These are phyloP conservation scores for Phymanthus crucifer DNA, from an alignment of 92 coral and sea anemone species.

Conservation along the genomic window DNA sequence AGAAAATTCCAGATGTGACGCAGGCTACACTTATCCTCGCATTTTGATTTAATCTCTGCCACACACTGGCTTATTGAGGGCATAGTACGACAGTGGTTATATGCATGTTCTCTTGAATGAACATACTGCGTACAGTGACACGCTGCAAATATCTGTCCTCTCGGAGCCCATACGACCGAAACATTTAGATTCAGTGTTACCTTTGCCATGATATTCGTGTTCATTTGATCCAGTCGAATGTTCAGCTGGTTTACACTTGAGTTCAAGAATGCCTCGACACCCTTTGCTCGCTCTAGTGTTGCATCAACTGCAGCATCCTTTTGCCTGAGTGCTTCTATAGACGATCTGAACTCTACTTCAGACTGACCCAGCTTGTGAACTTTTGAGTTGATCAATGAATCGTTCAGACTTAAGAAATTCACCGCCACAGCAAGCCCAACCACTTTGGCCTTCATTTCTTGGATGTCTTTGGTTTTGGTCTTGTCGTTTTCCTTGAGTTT, in stretches of 20 bases:
- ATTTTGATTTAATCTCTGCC: too few species aligned
- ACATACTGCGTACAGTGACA: too few species aligned
- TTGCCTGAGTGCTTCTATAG: slow-evolving; percentile 1
- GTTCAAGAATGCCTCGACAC: neutral
- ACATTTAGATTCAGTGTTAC: neutral
- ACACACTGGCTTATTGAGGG: too few species aligned
- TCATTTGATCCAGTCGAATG: neutral
- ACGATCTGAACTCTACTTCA: neutral
- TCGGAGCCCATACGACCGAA: too few species aligned
- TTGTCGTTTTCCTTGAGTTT: slow-evolving; percentile 7
- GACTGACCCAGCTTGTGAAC: slow-evolving; percentile 1
- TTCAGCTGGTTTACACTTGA: slow-evolving; percentile 16
- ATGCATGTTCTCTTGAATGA: too few species aligned
- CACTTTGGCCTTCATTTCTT: slow-evolving; percentile 7
- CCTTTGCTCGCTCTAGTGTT: neutral
- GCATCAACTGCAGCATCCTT: slow-evolving; percentile 19
- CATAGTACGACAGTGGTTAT: too few species aligned
- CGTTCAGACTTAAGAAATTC: slow-evolving; percentile 6
- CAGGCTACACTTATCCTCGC: too few species aligned
- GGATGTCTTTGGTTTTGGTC: neutral
- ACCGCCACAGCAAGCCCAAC: slow-evolving; percentile 8
- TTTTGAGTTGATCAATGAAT: slow-evolving; percentile 21
- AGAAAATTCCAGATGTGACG: too few species aligned
- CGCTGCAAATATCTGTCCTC: too few species aligned
- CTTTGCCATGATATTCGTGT: neutral